These are phyloP conservation scores for Taurulus bubalis DNA, from an alignment of 2,113 vertebrate genomes.

Conservation along the genomic window DNA sequence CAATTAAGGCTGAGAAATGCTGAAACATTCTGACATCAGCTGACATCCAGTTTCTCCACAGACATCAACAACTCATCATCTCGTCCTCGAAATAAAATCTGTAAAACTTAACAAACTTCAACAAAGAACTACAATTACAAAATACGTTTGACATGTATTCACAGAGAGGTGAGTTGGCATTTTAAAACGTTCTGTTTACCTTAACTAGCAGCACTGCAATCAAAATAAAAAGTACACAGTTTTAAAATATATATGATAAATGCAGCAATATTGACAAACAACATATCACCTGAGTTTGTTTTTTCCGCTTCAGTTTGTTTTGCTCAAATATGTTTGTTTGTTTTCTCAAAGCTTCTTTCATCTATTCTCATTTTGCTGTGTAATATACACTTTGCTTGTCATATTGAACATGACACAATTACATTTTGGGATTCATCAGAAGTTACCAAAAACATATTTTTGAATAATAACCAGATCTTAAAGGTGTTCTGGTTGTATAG, in stretches of 20 bases:
- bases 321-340: not conserved
- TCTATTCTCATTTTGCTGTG: too few species aligned
- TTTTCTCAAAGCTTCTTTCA: not conserved
- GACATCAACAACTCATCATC: conserved; percentile 11
- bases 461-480: not conserved
- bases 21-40: conserved; percentile 22
- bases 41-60: conserved; percentile 24
- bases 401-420: too few species aligned
- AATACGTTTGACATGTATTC: not conserved
- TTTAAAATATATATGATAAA: not conserved
- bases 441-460: too few species aligned
- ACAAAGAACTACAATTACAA: not conserved
- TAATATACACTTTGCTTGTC: too few species aligned
- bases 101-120: not conserved
- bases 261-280: not conserved
- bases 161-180: not conserved
- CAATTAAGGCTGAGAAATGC: conserved; percentile 29
- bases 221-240: not conserved
- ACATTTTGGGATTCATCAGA: too few species aligned
- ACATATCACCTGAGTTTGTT: too few species aligned
- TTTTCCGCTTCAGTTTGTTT: not conserved
- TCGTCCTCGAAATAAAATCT: conserved; percentile 22
- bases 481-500: too few species aligned
- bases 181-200: not conserved
- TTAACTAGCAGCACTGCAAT: not conserved